Evolutionary conservation across 2,113 vertebrate species (phyloP), one percentile per base, ranked within the genome.

Genomic region (Motacilla tschutschensis): DNA sequence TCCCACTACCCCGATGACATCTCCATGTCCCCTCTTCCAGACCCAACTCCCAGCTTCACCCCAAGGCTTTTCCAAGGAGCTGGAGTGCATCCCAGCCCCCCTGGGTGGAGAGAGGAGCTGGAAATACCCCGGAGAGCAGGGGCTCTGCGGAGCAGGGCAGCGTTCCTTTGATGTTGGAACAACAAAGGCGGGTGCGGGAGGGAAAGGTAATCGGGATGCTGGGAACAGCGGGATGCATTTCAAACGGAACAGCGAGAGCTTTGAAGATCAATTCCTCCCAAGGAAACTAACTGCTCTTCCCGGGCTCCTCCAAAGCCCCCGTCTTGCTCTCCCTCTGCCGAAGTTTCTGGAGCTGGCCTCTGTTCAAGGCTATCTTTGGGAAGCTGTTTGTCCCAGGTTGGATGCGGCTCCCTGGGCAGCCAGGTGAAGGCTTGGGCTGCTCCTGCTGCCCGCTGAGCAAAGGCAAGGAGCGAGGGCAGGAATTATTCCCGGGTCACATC

Each of bases 151-250:
- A 81, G 48, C 81, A 51, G 70, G 76, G 64, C 79, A 87, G 77
- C 10, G 2, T 3, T 54, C 10, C 92, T 96, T 93, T 95, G 93
- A 96, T 95, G 93, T 50, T 76, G 51, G 71, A 93, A 93, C 93
- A 95, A 95, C 94, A 93, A 92, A 95, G 94, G 48, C 33, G 28
- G 18, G 41, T 3, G 7, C 40, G 73, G 40, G 85, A 75, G 40
- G 60, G 85, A 51, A 60, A 93, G 79, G 90, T 67, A 72, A 90
- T 80, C 14, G 35, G 40, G 88, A 84, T 51, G 84, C 87, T 5
- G 29, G 29, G 21, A 91, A 36, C 85, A 86, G 93, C 76, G 43
- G 92, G 88, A 82, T 84, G 91, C 53, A 36, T 92, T 92, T 93
- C 93, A 92, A 93, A 93, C 70, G 65, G 73, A 80, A 31, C 84